Base-by-base conservation (phyloP, 2,888 invertebrate species). In the Polyploca ridens region DNA sequence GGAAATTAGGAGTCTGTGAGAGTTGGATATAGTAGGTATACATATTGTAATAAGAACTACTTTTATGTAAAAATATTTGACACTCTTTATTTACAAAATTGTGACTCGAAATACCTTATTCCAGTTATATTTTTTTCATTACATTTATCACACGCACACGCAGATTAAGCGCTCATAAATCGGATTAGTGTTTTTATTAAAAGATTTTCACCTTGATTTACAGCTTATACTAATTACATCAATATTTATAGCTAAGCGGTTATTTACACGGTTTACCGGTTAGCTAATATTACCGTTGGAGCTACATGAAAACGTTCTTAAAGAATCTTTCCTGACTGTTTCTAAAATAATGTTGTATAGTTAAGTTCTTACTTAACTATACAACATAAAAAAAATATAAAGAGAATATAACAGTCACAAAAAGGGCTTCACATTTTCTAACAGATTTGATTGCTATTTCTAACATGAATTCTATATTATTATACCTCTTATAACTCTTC, bases 1-100 rank as follows among this genome's bases (percentile, higher is more conserved):
- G 59, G 33, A 44, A 66, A 60, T 64, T 5, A 33, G 27, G 41
- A 58, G 58, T 57, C 49, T 10, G 44, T 41, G 58, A 19, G 57
- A 57, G n/a, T n/a, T n/a, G n/a, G n/a, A n/a, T n/a, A n/a, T n/a
- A n/a, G n/a, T 66, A 16, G n/a, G 49, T 13, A 13, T 33, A 35
- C 33, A 49, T 41, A 16, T 63, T 63, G 44, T n/a, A 74, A 71
- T 33, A 66, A 44, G 66, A 72, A 62, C 62, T 59, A 66, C 58
- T 61, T 63, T 69, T 63, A 64, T 63, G 69, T 63, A 62, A 75
- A 78, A 81, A 81, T 76, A 76, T 72, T 70, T 65, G 63, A 64
- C 63, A 67, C 70, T 66, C 64, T 75, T 81, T 76, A 78, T 75
- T 74, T 71, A 78, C 74, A 79, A 67, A 41, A 61, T 16, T 33